Evolutionary conservation across 2,888 invertebrate genomes (phyloP).

Genomic region (Vanessa cardui): DNA sequence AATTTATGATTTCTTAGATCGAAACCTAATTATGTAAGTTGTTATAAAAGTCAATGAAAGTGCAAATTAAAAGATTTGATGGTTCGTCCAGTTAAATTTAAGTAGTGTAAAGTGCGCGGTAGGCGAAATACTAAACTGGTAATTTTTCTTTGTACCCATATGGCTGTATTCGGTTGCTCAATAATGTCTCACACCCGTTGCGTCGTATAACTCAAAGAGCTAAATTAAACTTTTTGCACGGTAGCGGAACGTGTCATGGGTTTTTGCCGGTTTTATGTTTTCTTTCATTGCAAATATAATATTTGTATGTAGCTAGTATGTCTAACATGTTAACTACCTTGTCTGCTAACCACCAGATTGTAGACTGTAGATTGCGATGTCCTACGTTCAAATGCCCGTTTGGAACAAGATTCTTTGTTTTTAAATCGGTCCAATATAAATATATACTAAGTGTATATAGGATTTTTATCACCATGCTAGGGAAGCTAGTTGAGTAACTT

Average conservation of each 20-base stretch:
- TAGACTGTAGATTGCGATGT: too few species aligned
- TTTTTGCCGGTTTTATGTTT: neutral
- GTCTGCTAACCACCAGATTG: too few species aligned
- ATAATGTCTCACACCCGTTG: conserved; percentile 62
- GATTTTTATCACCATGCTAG: too few species aligned
- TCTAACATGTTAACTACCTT: neutral
- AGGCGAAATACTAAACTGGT: conserved; percentile 62
- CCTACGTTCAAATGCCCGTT: too few species aligned
- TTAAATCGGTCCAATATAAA: too few species aligned
- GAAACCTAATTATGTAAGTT: too few species aligned
- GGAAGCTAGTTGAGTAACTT: too few species aligned
- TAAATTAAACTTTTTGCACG: conserved; percentile 70
- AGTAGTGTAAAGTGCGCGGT: conserved; percentile 57
- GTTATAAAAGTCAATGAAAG: too few species aligned
- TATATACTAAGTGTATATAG: too few species aligned
- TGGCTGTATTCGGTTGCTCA: conserved; percentile 56
- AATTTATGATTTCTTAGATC: too few species aligned
- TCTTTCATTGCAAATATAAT: neutral
- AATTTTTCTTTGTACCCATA: conserved; percentile 68
- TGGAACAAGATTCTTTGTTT: too few species aligned
- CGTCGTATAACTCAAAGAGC: conserved; percentile 60
- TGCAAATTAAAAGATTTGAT: neutral
- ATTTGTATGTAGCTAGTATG: neutral
- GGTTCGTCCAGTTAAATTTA: conserved; percentile 21
- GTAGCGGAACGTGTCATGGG: conserved; percentile 41